phyloP scores from a whole-genome alignment of 2,113 vertebrate genomes.

The Brachyhypopomus gauderio region DNA sequence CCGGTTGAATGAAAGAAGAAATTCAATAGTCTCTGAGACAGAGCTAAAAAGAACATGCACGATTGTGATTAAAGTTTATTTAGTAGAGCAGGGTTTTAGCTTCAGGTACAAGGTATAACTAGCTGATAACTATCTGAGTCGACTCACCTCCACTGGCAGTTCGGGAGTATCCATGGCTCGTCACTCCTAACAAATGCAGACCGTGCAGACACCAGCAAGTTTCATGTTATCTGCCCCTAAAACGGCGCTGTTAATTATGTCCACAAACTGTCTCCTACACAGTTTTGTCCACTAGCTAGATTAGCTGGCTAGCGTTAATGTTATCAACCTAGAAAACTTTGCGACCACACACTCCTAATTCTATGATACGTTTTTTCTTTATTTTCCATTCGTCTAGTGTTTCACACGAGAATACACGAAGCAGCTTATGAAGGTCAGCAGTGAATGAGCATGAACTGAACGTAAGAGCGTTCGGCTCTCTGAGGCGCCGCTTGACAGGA shows the following conservation, averaged over 20 bases:
- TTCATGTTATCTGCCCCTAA: background rate
- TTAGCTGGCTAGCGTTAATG: background rate
- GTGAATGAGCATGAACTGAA: background rate
- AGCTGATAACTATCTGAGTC: background rate
- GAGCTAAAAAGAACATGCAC: too few species aligned
- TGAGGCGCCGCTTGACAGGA: background rate
- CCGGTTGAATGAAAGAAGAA: too few species aligned
- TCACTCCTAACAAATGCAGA: background rate
- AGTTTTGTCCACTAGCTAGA: background rate
- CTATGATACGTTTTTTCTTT: background rate
- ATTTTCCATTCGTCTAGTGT: background rate
- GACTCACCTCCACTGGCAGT: conserved; percentile 75
- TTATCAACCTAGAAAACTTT: background rate
- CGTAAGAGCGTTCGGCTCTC: background rate
- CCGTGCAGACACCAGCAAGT: background rate
- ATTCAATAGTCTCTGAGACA: too few species aligned
- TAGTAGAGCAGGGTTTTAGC: too few species aligned
- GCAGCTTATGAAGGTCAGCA: background rate
- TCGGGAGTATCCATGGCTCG: conserved; percentile 55
- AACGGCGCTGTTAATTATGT: background rate
- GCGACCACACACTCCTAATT: background rate
- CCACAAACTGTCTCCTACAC: too few species aligned
- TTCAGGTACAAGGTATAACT: background rate
- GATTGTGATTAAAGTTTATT: too few species aligned
- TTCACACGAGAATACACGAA: background rate